Evolutionary conservation across 2,888 invertebrate genomes (phyloP).

Genomic region (Chydorus sphaericus): DNA sequence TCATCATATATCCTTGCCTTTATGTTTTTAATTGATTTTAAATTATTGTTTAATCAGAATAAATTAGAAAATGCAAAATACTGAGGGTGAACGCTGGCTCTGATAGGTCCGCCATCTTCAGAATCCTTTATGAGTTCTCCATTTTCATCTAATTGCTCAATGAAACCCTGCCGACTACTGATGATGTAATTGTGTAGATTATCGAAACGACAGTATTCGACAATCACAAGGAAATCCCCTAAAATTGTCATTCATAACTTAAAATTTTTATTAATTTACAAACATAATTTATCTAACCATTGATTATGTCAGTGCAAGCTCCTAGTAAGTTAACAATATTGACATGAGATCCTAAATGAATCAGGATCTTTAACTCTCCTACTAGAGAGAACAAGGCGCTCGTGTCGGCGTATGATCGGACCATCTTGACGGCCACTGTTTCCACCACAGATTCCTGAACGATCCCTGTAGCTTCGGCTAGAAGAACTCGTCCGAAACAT

Average conservation of each 20-base stretch:
- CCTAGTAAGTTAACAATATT: conserved; percentile 91
- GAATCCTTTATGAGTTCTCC: too few species aligned
- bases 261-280: background rate
- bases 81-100: too few species aligned
- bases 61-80: too few species aligned
- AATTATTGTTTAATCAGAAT: too few species aligned
- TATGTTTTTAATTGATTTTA: too few species aligned
- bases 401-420: conserved; percentile 53
- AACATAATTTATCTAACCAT: conserved; percentile 45
- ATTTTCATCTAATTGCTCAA: conserved; percentile 45
- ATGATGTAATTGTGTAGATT: conserved; percentile 77
- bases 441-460: conserved; percentile 34
- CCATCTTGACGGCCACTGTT: conserved; percentile 89
- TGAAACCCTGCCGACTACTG: conserved; percentile 62
- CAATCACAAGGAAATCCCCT: conserved; percentile 78
- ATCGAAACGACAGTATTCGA: conserved; percentile 86
- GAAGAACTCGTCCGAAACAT: background rate
- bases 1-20: too few species aligned
- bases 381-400: conserved; percentile 66
- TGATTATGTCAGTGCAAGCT: conserved; percentile 78
- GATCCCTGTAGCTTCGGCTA: background rate
- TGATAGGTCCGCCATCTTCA: too few species aligned
- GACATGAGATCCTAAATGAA: conserved; percentile 81
- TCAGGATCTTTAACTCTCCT: conserved; percentile 89
- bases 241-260: conserved; percentile 14